A percentile compares a stretch with the other conserved stretches of the same genome.
Evolutionary conservation across 2,888 invertebrate species (phyloP).

Genomic region (Coelinius sp.): DNA sequence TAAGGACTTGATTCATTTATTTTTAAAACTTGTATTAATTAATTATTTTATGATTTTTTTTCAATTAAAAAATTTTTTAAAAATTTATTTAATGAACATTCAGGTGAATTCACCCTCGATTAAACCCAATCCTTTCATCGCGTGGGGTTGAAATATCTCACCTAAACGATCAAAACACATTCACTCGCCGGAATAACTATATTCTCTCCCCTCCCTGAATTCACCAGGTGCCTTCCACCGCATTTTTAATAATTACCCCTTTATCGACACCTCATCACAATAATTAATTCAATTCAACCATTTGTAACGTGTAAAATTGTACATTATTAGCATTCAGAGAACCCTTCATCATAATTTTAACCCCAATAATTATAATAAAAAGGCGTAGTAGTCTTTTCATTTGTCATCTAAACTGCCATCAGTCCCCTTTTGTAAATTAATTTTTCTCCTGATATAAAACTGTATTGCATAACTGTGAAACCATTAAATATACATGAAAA

Average conservation of each 20-base stretch:
- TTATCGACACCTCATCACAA: conserved; percentile 18
- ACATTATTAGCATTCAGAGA: not conserved
- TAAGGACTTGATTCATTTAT: no score
- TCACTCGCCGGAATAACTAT: conserved; percentile 7
- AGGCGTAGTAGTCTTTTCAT: conserved; percentile 1
- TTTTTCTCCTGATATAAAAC: not conserved
- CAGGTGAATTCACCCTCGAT: not conserved
- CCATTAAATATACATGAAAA: conserved; percentile 14
- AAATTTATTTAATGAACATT: conserved; percentile 1
- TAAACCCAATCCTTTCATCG: conserved; percentile 15
- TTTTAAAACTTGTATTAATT: not conserved
- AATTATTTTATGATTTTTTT: not conserved
- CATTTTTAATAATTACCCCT: conserved; percentile 13
- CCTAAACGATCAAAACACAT: conserved; percentile 11
- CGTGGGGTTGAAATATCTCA: conserved; percentile 3
- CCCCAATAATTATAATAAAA: conserved; percentile 11
- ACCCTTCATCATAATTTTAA: conserved; percentile 15
- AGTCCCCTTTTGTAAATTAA: conserved; percentile 7
- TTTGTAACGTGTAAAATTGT: not conserved
- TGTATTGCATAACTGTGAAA: not conserved
- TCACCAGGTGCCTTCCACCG: not conserved
- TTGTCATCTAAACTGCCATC: conserved; percentile 7
- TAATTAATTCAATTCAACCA: conserved; percentile 19
- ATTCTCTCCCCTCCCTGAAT: no score
- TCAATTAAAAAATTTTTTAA: no score